These are phyloP conservation scores for Sinotaia quadrata DNA, from an alignment of 2,888 invertebrate genomes.

Conservation along the genomic window DNA sequence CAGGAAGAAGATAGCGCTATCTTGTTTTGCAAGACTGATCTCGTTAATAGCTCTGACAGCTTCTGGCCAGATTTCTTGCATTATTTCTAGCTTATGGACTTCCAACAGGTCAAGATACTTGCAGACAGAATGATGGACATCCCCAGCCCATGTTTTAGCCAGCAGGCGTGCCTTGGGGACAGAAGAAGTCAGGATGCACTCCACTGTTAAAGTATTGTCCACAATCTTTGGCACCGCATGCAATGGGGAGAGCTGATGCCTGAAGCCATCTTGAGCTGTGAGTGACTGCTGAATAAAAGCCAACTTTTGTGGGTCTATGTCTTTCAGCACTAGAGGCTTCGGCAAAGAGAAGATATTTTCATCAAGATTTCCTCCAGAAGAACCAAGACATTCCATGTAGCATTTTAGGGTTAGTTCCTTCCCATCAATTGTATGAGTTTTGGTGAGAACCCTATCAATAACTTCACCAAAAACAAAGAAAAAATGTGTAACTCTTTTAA, in stretches of 20 bases:
- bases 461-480: no score
- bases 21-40: neutral
- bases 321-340: conserved; percentile 15
- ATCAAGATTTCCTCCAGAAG: conserved; percentile 16
- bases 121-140: conserved; percentile 2
- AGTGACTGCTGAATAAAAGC: conserved; percentile 15
- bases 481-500: no score
- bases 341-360: conserved; percentile 20
- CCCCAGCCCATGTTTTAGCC: conserved; percentile 21
- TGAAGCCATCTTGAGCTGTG: neutral
- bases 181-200: conserved; percentile 22
- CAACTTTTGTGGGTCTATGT: conserved; percentile 16
- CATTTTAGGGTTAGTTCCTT: conserved; percentile 28
- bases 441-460: conserved; percentile 3
- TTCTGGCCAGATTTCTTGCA: conserved; percentile 28
- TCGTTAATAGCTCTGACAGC: neutral
- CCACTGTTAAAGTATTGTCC: neutral
- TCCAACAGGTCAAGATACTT: neutral
- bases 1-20: conserved; percentile 9
- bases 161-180: conserved; percentile 14
- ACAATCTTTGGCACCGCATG: conserved; percentile 4
- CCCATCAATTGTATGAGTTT: conserved; percentile 24
- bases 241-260: neutral
- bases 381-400: conserved; percentile 29
- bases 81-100: neutral